Evolutionary conservation across 2,888 invertebrate species (phyloP), one percentile per base, ranked within the genome.

Genomic region (Hypselothyrea guttata): DNA sequence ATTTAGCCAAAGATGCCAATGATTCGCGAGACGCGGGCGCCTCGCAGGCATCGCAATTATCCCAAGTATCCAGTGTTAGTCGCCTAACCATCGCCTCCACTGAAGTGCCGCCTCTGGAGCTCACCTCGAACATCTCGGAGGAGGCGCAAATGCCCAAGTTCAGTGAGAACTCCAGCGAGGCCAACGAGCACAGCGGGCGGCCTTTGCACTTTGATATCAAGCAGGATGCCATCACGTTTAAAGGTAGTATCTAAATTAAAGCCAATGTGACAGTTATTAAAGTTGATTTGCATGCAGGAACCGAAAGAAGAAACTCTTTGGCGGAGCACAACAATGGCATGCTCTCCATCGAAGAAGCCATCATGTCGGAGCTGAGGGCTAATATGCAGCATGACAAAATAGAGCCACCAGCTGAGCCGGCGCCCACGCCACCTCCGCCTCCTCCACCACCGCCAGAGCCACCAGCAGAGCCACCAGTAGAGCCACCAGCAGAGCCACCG

Each of bases 41-140:
- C 85, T 82, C 86, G 76, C 93, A 93, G 62, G 93, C 94, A 61
- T 92, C 93, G 0, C 92, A 93, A 45, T 85, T 92, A 0, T 93
- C 93, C 0, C 92, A 92, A 85, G 92, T 93, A 12, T 93, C 93
- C 16, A 93, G 92, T 3, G 92, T 92, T 56, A 93, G 92, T 53
- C 90, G 83, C 4, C 47, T 81, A 2, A 81, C 81, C 5, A 82
- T 84, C 4, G 69, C 75, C 9, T 81, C 81, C 1, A 73, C 90
- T 40, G 91, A 91, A 1, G 91, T 91, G 0, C 91, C 91, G 33
- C 92, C 92, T 48, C 91, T 91, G 8, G 91, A 76, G 7, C 34
- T 72, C 3, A 53, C 90, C 51, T 89, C 90, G 16, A 89, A 89
- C 11, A 89, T 82, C 1, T 89, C 89, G 0, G 90, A 90, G 30